Percentiles rank a stretch among this genome's conserved stretches.
Evolutionary conservation across 2,113 vertebrate genomes (phyloP).

Genomic region (Sturnira hondurensis): DNA sequence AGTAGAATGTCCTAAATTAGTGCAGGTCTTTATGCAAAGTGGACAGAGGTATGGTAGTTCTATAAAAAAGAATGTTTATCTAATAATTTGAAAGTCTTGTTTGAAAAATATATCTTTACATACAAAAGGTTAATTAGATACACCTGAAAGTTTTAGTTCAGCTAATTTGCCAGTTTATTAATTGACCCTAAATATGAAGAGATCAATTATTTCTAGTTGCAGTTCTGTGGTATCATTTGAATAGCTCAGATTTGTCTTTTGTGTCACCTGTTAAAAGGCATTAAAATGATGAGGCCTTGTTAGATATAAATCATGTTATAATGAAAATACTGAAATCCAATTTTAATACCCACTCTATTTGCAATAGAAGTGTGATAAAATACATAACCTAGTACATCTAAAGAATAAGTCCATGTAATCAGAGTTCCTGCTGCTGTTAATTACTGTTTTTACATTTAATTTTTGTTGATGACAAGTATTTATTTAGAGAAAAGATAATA

Average conservation of each 20-base stretch:
- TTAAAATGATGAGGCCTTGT: neutral
- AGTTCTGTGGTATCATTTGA: neutral
- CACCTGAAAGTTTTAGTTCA: neutral
- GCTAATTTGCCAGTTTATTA: conserved; percentile 5
- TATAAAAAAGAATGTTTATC: neutral
- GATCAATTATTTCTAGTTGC: neutral
- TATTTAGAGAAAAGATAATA: neutral
- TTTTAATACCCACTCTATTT: neutral
- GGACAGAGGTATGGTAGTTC: neutral
- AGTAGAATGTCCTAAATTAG: neutral
- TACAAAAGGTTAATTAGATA: neutral
- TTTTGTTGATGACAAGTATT: neutral
- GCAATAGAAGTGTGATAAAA: conserved; percentile 49
- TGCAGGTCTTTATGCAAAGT: neutral
- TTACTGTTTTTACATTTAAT: conserved; percentile 32
- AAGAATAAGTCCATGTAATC: neutral
- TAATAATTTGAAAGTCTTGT: neutral
- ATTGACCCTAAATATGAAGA: neutral
- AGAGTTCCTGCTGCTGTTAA: conserved; percentile 8
- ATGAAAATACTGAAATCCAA: neutral
- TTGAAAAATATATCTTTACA: neutral
- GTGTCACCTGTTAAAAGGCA: neutral
- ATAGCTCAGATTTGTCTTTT: neutral
- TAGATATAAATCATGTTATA: neutral
- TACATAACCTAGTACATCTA: neutral